These are phyloP conservation scores for Aleiodes sp. DNA, from an alignment of 1,140 invertebrate species.

Conservation along the genomic window DNA sequence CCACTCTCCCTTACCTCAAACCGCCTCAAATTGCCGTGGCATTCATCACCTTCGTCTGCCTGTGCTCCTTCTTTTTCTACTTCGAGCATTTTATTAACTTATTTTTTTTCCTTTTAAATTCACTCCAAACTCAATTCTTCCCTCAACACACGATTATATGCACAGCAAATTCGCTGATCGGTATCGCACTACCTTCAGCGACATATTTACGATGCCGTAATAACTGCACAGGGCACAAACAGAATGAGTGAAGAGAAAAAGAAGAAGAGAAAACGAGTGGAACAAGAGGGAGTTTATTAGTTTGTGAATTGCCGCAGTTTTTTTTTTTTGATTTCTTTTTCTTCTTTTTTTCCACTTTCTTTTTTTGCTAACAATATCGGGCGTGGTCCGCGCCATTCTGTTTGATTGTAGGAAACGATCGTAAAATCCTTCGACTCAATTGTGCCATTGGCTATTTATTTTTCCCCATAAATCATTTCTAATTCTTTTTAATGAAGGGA, in stretches of 20 bases:
- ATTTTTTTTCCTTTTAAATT: conserved; percentile 18
- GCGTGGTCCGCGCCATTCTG: conserved; percentile 18
- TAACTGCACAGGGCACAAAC: conserved; percentile 19
- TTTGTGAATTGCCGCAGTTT: background rate
- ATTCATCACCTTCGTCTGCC: conserved; percentile 24
- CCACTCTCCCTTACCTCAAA: too few species aligned
- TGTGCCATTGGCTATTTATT: too few species aligned
- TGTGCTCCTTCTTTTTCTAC: conserved; percentile 9
- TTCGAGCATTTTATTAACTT: conserved; percentile 4
- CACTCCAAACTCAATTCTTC: background rate
- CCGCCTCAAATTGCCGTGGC: conserved; percentile 24
- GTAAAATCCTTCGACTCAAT: too few species aligned
- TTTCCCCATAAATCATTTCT: too few species aligned
- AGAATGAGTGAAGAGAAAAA: background rate
- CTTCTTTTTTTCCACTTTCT: too few species aligned
- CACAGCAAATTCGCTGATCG: conserved; percentile 23
- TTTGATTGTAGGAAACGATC: too few species aligned
- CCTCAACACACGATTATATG: background rate
- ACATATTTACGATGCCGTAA: conserved; percentile 34
- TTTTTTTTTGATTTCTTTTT: too few species aligned
- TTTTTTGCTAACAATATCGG: conserved; percentile 27
- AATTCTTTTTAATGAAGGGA: too few species aligned
- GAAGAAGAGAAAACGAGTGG: background rate
- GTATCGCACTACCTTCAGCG: conserved; percentile 23
- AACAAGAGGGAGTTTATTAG: background rate